Evolutionary conservation across 1,140 invertebrate genomes (phyloP).

Genomic region (Scaptomyza hsui): DNA sequence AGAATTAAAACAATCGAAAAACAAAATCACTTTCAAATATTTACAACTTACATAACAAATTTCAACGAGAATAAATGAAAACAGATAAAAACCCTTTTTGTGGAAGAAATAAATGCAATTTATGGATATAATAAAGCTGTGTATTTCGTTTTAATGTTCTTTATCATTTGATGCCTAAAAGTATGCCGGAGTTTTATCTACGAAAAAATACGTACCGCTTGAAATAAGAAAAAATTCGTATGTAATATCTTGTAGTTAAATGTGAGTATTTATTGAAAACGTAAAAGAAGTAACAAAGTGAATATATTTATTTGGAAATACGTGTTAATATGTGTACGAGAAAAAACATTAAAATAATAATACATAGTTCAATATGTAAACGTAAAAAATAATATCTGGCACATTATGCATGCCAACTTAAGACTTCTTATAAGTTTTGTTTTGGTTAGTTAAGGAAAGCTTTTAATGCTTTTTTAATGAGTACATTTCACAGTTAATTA

Average conservation of each 20-base stretch:
- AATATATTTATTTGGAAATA: constrained; percentile 13
- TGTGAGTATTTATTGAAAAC: neutral
- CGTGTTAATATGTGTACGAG: constrained; percentile 40
- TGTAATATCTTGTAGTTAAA: neutral
- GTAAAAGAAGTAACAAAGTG: constrained; percentile 19
- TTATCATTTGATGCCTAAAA: no score
- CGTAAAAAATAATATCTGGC: neutral
- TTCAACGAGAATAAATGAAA: constrained; percentile 77
- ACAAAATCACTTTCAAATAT: constrained; percentile 72
- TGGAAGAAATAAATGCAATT: constrained; percentile 81
- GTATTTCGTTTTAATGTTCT: neutral
- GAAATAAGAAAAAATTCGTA: neutral
- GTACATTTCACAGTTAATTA: constrained; percentile 50
- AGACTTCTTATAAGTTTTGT: neutral
- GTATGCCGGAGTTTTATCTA: neutral
- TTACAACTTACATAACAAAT: constrained; percentile 78
- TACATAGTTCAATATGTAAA: constrained; percentile 22
- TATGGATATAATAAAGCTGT: constrained; percentile 70
- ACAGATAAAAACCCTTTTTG: constrained; percentile 61
- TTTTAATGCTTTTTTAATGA: neutral
- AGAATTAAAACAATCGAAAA: constrained; percentile 42
- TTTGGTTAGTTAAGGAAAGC: neutral
- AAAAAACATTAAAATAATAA: constrained; percentile 6
- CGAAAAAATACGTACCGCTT: no score
- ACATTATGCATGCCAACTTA: neutral